Evolutionary conservation across 2,113 vertebrate genomes (phyloP).

Genomic region (Gadus chalcogrammus): DNA sequence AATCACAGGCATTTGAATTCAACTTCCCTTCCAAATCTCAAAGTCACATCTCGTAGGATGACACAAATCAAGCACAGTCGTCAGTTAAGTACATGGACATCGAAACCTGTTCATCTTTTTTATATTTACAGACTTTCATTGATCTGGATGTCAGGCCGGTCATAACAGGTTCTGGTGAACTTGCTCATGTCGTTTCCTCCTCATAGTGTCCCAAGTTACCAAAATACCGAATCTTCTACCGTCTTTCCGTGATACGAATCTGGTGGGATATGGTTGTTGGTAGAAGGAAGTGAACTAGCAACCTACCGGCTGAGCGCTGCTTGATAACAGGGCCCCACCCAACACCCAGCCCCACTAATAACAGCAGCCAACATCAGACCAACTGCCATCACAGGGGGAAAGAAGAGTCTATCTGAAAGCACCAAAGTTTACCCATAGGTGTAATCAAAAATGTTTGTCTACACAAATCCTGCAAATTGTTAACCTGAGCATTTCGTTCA

Average conservation of each 20-base stretch:
- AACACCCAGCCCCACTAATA: background rate
- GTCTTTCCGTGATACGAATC: no score
- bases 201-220: no score
- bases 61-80: conserved; percentile 8
- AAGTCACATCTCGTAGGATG: conserved; percentile 13
- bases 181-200: no score
- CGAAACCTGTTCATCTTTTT: conserved; percentile 8
- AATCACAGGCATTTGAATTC: background rate
- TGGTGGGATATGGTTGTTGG: background rate
- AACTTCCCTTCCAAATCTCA: conserved; percentile 26
- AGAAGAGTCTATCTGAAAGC: conserved; percentile 25
- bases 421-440: conserved; percentile 13
- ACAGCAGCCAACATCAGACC: no score
- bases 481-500: conserved; percentile 53
- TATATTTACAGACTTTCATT: no score
- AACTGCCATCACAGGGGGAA: conserved; percentile 11
- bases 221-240: no score
- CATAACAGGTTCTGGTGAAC: no score
- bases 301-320: conserved; percentile 12
- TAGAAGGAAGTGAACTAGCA: conserved; percentile 9
- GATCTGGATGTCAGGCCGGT: no score
- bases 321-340: conserved; percentile 37
- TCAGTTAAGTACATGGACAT: background rate
- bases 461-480: conserved; percentile 42
- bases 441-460: conserved; percentile 27